Base-by-base conservation (phyloP, 2,888 invertebrate species). In the Scaptodrosophila latifasciaeformis region DNA sequence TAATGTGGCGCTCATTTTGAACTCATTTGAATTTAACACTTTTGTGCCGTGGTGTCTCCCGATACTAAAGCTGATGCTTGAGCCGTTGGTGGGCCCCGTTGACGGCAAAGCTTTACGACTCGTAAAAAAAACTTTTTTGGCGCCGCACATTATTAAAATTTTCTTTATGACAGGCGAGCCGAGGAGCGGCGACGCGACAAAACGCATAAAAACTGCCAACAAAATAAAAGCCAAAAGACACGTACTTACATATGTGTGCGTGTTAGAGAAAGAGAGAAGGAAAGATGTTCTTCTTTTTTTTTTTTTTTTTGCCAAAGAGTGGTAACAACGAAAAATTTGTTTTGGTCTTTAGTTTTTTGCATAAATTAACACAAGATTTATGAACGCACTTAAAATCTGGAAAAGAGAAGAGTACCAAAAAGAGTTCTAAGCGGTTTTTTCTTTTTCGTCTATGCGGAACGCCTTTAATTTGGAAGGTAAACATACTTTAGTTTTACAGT, bases 111-210 rank as follows among this genome's bases (percentile, higher is more conserved):
- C 56, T 67, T 65, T 65, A 59, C 62, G 70, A 56, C 31, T 70
- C 81, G 59, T 80, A 80, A 62, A 59, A 69, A 52, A 80, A 70
- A 62, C 60, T 66, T 58, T 67, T 78, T 82, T 82, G 81, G 78
- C 78, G 78, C 78, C 78, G 67, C 81, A 77, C 82, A 75, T 78
- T 78, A 78, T 80, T 82, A 82, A 78, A 80, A 77, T 81, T n/a
- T 70, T 66, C 66, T 70, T 75, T 80, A 75, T 75, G 81, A 75
- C 74, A 80, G 72, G 58, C 78, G 62, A 63, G 57, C 49, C 24
- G 45, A 53, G 66, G 66, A 67, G 57, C 74, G 56, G 50, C 60
- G 65, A 77, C 79, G 76, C 80, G 80, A 79, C 71, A 76, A 76
- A 79, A 72, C 65, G 61, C 71, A 72, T 81, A 80, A 75, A 74